Base-by-base conservation (phyloP, 2,888 invertebrate genomes). In the Fragum sueziense region DNA sequence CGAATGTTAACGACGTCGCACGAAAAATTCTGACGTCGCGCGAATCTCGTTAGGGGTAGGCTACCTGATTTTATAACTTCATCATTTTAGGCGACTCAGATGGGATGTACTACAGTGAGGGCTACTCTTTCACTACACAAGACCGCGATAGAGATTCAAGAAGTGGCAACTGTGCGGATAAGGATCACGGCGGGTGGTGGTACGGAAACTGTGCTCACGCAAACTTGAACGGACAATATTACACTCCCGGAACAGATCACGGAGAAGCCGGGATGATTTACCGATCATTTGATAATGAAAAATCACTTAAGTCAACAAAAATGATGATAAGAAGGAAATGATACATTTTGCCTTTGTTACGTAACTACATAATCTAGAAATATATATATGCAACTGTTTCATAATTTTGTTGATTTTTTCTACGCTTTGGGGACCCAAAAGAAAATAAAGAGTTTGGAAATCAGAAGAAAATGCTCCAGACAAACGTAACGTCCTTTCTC, bases 131-230 rank as follows among this genome's bases (percentile, higher is more conserved):
- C 37, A 37, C n/a, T 1, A 68, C 74, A 22, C 33, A 33, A 20
- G 74, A 74, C 41, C 34, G 31, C 27, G 74, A 74, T 47, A 37
- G 34, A n/a, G 68, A 67, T 17, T 7, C 17, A 9, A 17, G 7
- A 25, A n/a, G n/a, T 25, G 17, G 37, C 27, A 52, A 67, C 33
- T 74, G 74, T 68, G 54, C 68, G 9, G 54, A 22, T 20, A 67
- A 25, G n/a, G 67, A 67, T 41, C 67, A 74, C n/a, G 74, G 74
- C 22, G 74, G 67, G 1, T 74, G 74, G 74, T 74, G 74, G 74
- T 74, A 67, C 41, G 17, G 33, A 37, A 33, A 67, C 37, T 74
- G 74, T 52, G 74, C 74, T 3, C 22, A 68, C 22, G 74, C 68
- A 14, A 67, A 74, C 41, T 41, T 74, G 29, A 74, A 74, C 41